Base-by-base conservation (phyloP, 1,140 invertebrate genomes). In the Bombus fervidus region DNA sequence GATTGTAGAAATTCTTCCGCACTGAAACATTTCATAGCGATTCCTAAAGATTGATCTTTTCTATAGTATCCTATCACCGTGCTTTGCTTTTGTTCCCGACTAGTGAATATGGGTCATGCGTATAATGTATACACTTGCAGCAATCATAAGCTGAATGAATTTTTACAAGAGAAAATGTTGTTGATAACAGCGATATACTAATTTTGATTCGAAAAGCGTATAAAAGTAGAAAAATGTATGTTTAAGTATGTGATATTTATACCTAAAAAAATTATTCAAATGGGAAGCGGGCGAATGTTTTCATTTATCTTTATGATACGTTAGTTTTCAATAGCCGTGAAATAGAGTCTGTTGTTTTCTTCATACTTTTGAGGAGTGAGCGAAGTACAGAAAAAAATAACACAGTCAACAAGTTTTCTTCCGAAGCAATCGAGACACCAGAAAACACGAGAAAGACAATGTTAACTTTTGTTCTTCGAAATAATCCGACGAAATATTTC, bases 391-490 rank as follows among this genome's bases (percentile, higher is more conserved):
- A 34, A 12, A 37, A 75, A 75, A 57, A 37, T 75, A 75, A 75
- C 31, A 57, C 43, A 47, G 73, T 57, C 73, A 47, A 47, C 72
- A 57, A 75, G 73, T 34, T 75, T 75, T 75, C 47, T 37, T 41
- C 43, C 37, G 41, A 74, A 74, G 25, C n/a, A 47, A 31, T 10
- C 13, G 13, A 18, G 47, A 3, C 22, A 75, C 31, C 53, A 37
- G 47, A 37, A 57, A n/a, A 37, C 47, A 2, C 31, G 22, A 57
- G 13, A 6, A 10, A 34, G 10, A 13, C 22, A 74, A 12, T 34
- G 43, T 74, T 72, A 41, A 18, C 28, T 41, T 31, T 6, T 25
- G 18, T 31, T 22, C 9, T 31, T 31, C 13, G n/a, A 74, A 74
- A 31, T 47, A 74, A 74, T 74, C 4, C 1, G 15, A 13, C 6